Evolutionary conservation across 2,888 invertebrate genomes (phyloP).

Genomic region (Galerucella nymphaeae): DNA sequence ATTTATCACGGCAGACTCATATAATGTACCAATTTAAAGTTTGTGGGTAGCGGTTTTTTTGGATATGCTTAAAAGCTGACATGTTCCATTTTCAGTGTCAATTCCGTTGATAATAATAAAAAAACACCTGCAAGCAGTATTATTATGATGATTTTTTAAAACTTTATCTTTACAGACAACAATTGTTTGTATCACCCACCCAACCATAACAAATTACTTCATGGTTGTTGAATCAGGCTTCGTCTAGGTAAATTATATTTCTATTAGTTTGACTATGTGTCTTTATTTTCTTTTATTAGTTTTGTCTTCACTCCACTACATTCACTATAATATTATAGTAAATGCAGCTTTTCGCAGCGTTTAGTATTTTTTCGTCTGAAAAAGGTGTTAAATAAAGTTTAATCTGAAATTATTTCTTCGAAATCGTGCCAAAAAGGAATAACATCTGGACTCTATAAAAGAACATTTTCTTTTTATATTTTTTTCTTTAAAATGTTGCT

Average conservation of each 20-base stretch:
- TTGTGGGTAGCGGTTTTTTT: too few species aligned
- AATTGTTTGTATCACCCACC: constrained; percentile 9
- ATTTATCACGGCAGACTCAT: too few species aligned
- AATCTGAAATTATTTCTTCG: too few species aligned
- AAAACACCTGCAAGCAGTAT: background rate
- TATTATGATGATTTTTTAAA: background rate
- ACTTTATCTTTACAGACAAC: constrained; percentile 1
- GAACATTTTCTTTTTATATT: too few species aligned
- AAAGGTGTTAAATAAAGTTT: too few species aligned
- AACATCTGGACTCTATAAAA: too few species aligned
- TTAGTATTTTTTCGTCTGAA: too few species aligned
- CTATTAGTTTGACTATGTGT: background rate
- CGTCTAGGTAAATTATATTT: constrained; percentile 1
- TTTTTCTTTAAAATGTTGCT: too few species aligned
- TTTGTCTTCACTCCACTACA: background rate
- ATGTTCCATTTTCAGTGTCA: background rate
- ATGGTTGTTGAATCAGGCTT: background rate
- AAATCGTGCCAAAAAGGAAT: too few species aligned
- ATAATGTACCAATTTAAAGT: too few species aligned
- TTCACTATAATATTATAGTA: too few species aligned
- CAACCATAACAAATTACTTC: constrained; percentile 8
- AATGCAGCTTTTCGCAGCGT: too few species aligned
- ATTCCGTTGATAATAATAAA: background rate
- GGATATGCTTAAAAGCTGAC: background rate
- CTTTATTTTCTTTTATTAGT: constrained; percentile 1